phyloP scores from a whole-genome alignment of 2,113 vertebrate genomes.

The Lepus europaeus region DNA sequence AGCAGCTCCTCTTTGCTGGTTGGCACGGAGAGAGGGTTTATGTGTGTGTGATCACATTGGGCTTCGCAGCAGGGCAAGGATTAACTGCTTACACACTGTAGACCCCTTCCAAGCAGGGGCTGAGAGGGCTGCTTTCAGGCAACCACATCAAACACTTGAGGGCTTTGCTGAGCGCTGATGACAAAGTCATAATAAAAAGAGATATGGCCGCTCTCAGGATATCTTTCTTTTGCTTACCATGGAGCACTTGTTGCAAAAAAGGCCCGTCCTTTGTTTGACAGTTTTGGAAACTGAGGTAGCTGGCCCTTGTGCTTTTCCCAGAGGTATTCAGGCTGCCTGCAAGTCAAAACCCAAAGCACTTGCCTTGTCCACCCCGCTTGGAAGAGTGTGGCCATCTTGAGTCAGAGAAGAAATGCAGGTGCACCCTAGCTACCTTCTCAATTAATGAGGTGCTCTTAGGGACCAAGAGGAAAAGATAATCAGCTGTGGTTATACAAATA shows the following conservation, averaged over 20 bases:
- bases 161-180: slow-evolving; percentile 63
- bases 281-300: slow-evolving; percentile 79
- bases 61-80: slow-evolving; percentile 72
- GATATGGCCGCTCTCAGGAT: slow-evolving; percentile 33
- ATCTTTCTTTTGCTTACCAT: background rate
- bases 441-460: background rate
- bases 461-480: background rate
- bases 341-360: background rate
- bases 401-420: no score
- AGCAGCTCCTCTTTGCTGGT: background rate
- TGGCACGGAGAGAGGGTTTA: background rate
- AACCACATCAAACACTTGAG: slow-evolving; percentile 52
- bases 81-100: slow-evolving; percentile 72
- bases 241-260: slow-evolving; percentile 66
- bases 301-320: background rate
- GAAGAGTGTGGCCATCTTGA: background rate
- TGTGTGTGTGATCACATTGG: background rate
- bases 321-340: background rate
- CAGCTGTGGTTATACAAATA: background rate
- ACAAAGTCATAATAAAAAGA: slow-evolving; percentile 66
- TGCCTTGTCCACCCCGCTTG: background rate
- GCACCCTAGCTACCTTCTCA: background rate
- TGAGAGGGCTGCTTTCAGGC: slow-evolving; percentile 68
- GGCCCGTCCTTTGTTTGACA: background rate
- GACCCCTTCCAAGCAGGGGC: slow-evolving; percentile 64